Evolutionary conservation across 2,888 invertebrate genomes (phyloP), one percentile per base, ranked within the genome.

Genomic region (Timandra comae): DNA sequence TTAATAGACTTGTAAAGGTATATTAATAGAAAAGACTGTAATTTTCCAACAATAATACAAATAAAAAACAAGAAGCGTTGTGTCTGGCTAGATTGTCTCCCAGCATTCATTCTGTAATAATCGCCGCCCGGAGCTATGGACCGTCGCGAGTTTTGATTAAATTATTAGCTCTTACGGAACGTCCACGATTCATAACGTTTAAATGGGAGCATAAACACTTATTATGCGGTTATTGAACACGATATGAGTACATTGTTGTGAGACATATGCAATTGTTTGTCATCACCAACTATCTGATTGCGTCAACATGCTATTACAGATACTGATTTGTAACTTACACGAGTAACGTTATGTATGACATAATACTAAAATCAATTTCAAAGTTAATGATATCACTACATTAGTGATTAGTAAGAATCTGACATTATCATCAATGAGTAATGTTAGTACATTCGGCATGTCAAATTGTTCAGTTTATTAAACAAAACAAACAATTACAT

Each of bases 111-210:
- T 51, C 55, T 49, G 56, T 49, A 35, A 40, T 52, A 48, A 54
- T 52, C 50, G 59, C 46, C 37, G 38, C 52, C 48, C 30, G 37
- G 27, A 46, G 38, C 43, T 40, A 42, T 50, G 45, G 38, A 22
- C 21, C 28, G 39, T 34, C 37, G 44, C 49, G 43, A 49, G 41
- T 56, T 66, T 61, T 66, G 64, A 73, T 74, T 68, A 65, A 73
- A 71, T 69, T 71, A 74, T 72, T 70, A 60, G 54, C 52, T 40
- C 35, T 40, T 29, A 38, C 38, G 45, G 40, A 31, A 30, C 42
- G 47, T 11, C 40, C 29, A 34, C 37, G 34, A 34, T 30, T 28
- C 41, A 35, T 54, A 55, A 55, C 55, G 52, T 27, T 27, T 9
- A n/a, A 27, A 27, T 16, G 10, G 19, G 53, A 52, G 54, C 46